Evolutionary conservation across 2,113 vertebrate genomes (phyloP).

Genomic region (Marcusenius ussheri): DNA sequence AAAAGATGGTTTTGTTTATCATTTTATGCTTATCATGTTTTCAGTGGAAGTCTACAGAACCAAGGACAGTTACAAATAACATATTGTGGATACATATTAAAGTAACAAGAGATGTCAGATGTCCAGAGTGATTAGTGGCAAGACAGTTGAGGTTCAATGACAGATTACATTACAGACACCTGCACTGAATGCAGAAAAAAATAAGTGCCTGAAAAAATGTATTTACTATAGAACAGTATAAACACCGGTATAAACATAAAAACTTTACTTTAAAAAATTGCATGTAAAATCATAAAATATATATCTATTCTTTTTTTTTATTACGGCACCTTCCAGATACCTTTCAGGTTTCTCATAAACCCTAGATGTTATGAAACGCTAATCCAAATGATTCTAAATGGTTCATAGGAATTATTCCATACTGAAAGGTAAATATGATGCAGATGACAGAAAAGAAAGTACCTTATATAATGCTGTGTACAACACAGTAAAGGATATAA

Average conservation of each 20-base stretch:
- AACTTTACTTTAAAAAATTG: not conserved
- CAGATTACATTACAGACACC: not conserved
- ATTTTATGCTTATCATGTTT: not conserved
- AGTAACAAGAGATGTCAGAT: not conserved
- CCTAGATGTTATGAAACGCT: not conserved
- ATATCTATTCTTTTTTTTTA: too few species aligned
- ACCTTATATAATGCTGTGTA: not conserved
- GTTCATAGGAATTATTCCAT: not conserved
- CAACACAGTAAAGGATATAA: not conserved
- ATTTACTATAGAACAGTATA: not conserved
- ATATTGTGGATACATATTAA: not conserved
- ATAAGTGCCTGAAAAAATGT: not conserved
- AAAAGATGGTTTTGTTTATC: conserved; percentile 23
- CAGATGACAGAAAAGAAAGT: not conserved
- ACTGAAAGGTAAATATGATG: not conserved
- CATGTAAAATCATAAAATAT: not conserved
- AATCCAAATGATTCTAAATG: not conserved
- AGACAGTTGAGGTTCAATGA: not conserved
- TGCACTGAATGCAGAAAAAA: not conserved
- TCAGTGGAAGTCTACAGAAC: conserved; percentile 21
- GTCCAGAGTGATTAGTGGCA: not conserved
- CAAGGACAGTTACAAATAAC: conserved; percentile 10
- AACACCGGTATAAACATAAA: not conserved
- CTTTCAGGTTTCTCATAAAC: not conserved
- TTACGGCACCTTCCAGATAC: not conserved